These are phyloP conservation scores for Hermatobates lingyangjiaoensis DNA, from an alignment of 1,140 invertebrate genomes.

Conservation along the genomic window DNA sequence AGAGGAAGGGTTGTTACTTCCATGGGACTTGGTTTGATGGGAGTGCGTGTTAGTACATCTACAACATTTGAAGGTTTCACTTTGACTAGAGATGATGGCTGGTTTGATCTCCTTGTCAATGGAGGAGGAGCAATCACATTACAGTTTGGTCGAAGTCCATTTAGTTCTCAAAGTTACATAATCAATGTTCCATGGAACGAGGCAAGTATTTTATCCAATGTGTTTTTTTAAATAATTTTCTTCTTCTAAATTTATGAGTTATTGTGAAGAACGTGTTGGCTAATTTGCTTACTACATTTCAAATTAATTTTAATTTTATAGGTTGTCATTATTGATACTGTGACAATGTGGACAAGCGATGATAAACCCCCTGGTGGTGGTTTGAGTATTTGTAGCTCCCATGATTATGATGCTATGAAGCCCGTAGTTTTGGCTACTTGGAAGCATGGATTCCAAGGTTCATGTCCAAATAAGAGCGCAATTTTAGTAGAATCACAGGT, in stretches of 20 bases:
- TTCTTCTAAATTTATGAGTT: neutral
- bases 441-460: conserved; percentile 90
- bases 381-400: conserved; percentile 62
- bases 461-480: conserved; percentile 77
- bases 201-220: conserved; percentile 30
- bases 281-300: neutral
- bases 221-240: too few species aligned
- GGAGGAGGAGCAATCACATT: conserved; percentile 88
- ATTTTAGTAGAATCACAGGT: conserved; percentile 87
- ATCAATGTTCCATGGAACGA: conserved; percentile 95
- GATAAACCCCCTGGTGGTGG: conserved; percentile 39
- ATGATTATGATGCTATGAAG: conserved; percentile 86
- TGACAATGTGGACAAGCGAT: conserved; percentile 66
- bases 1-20: conserved; percentile 79
- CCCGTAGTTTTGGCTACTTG: conserved; percentile 86
- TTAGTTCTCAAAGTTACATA: conserved; percentile 72
- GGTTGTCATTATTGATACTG: conserved; percentile 75
- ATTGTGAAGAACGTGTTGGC: too few species aligned
- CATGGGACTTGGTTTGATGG: conserved; percentile 78
- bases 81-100: conserved; percentile 71
- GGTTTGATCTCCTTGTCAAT: conserved; percentile 94
- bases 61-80: conserved; percentile 84
- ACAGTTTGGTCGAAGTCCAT: conserved; percentile 82
- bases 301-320: conserved; percentile 20
- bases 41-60: conserved; percentile 80